Conservation (phyloP, 2,797 vertebrate genomes). For the Anniella stebbinsi region DNA sequence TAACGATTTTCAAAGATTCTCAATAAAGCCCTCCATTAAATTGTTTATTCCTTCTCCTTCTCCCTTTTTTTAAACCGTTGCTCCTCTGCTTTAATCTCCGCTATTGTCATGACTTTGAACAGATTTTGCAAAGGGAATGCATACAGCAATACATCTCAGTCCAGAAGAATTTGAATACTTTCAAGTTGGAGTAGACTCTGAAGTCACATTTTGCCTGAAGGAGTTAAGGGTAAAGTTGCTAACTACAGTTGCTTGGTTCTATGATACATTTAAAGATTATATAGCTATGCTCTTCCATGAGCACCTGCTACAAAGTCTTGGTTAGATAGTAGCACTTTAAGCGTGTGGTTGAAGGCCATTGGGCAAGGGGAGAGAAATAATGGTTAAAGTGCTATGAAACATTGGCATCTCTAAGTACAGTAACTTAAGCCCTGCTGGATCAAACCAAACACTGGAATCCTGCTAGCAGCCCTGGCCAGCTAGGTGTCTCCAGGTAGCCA, state of each 20-base stretch:
- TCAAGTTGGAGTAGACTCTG: constrained; percentile 87
- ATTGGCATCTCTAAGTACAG: not conserved
- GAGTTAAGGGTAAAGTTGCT: constrained; percentile 89
- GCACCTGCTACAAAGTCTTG: not conserved
- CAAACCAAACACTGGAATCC: not conserved
- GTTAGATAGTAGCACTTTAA: not conserved
- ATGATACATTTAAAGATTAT: not conserved
- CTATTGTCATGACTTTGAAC: constrained; percentile 59
- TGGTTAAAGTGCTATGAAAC: not conserved
- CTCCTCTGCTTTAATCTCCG: constrained; percentile 25
- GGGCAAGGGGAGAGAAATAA: not conserved
- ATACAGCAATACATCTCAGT: constrained; percentile 88
- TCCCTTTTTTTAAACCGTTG: not conserved
- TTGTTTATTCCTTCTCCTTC: too few relatives aligned
- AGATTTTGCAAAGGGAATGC: constrained; percentile 85
- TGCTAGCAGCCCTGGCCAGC: not conserved
- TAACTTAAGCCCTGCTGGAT: not conserved
- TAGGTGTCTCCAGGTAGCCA: not conserved
- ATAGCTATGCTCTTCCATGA: not conserved
- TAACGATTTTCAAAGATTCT: not conserved
- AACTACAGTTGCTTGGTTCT: constrained; percentile 39
- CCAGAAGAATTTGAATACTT: constrained; percentile 93
- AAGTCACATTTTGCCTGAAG: constrained; percentile 95
- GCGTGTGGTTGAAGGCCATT: not conserved
- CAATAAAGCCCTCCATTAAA: not conserved